phyloP scores from a whole-genome alignment of 2,888 invertebrate genomes.

The Pilophorus perplexus region DNA sequence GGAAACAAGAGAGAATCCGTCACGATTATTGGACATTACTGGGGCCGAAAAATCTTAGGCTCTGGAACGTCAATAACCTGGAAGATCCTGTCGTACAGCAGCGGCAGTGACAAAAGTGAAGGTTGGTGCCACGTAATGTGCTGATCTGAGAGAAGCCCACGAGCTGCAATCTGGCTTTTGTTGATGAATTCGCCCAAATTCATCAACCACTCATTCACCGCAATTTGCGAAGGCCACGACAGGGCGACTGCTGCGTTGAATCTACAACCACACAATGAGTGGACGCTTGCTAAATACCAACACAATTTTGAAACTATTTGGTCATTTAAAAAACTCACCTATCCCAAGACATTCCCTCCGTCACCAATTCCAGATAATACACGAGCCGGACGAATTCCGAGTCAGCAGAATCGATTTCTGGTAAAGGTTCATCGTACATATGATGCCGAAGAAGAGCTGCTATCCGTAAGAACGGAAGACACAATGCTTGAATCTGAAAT shows the following conservation, averaged over 20 bases:
- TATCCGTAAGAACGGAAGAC: conserved; percentile 80
- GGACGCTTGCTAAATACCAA: no score
- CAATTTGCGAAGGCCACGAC: conserved; percentile 52
- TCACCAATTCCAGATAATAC: conserved; percentile 73
- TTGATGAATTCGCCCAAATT: conserved; percentile 51
- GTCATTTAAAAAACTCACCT: no score
- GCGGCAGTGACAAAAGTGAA: conserved; percentile 77
- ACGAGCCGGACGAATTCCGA: conserved; percentile 76
- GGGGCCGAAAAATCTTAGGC: no score
- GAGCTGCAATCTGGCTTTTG: conserved; percentile 61
- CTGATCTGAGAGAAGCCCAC: conserved; percentile 68
- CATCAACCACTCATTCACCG: conserved; percentile 51
- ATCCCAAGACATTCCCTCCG: conserved; percentile 65
- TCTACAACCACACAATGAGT: no score
- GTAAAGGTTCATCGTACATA: conserved; percentile 73
- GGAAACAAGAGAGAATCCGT: conserved; percentile 27
- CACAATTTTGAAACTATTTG: no score
- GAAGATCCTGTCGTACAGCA: conserved; percentile 88
- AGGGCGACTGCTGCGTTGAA: conserved; percentile 50
- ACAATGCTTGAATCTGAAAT: conserved; percentile 65
- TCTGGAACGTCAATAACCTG: conserved; percentile 66
- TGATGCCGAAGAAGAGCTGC: conserved; percentile 80
- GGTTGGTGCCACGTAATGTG: conserved; percentile 80
- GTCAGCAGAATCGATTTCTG: conserved; percentile 62
- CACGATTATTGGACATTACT: background rate